Evolutionary conservation across 2,888 invertebrate genomes (phyloP), one percentile per base, ranked within the genome.

Genomic region (Fragum whitleyi): DNA sequence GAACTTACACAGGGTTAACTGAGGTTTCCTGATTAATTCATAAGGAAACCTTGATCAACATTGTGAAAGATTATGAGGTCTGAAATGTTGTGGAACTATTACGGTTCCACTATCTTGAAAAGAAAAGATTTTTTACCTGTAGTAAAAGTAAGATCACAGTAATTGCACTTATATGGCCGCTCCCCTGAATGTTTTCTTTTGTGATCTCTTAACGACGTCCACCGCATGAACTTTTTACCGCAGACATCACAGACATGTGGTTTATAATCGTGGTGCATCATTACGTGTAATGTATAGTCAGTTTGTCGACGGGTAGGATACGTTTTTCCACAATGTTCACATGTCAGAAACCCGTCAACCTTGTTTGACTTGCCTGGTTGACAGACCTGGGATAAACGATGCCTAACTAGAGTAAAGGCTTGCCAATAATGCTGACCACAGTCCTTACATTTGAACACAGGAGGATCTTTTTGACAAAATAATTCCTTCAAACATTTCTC

Each of bases 101-200:
- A n/a, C n/a, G n/a, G n/a, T n/a, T n/a, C n/a, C n/a, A n/a, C n/a
- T n/a, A n/a, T n/a, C n/a, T n/a, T n/a, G n/a, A n/a, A n/a, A n/a
- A n/a, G n/a, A n/a, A n/a, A n/a, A n/a, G n/a, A n/a, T n/a, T n/a
- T 36, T 36, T n/a, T 59, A 59, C 62, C 29, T 39, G 72, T 51
- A 26, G 32, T 28, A 39, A 72, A 72, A 11, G 57, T 23, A 11
- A 28, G 42, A 19, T 32, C 16, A 32, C 72, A 72, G 61, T 42
- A 72, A 39, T 29, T 65, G 62, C 77, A 77, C 29, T 72, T 72
- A 59, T 57, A 73, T 16, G 72, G 71, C 19, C 47, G 59, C 57
- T 77, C 77, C 28, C 77, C 77, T 7, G 77, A 62, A 42, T 77
- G 77, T 21, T 61, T 57, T 47, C 71, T 47, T 53, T 65, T 72